Percentiles rank a stretch among this genome's conserved stretches.
Conservation (phyloP, 1,140 invertebrate genomes). For the Pinna nobilis region DNA sequence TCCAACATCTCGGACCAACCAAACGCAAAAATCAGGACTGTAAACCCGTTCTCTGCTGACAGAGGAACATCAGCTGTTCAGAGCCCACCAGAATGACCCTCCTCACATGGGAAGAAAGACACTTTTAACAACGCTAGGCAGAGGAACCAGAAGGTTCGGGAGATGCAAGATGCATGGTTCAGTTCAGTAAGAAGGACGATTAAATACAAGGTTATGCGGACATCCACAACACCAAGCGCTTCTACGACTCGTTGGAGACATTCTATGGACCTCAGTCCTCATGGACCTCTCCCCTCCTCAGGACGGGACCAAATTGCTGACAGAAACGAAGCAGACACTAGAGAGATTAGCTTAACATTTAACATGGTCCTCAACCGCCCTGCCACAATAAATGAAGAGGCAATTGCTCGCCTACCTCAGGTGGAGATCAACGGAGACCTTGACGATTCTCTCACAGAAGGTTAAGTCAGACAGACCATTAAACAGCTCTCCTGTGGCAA, state of each 20-base stretch:
- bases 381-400: slow-evolving; percentile 33
- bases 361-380: slow-evolving; percentile 16
- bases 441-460: background rate
- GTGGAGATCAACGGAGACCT: slow-evolving; percentile 1
- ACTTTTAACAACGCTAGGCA: background rate
- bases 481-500: slow-evolving; percentile 34
- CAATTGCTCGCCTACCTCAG: slow-evolving; percentile 34
- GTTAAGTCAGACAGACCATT: slow-evolving; percentile 21
- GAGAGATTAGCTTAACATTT: slow-evolving; percentile 24
- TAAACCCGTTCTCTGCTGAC: slow-evolving; percentile 17
- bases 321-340: background rate
- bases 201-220: slow-evolving; percentile 43
- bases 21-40: slow-evolving; percentile 29
- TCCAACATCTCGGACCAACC: slow-evolving; percentile 23
- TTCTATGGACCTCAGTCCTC: slow-evolving; percentile 40
- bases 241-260: slow-evolving; percentile 35
- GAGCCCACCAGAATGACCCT: too few species aligned
- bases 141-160: background rate
- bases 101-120: too few species aligned
- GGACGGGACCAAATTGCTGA: background rate
- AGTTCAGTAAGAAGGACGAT: slow-evolving; percentile 34
- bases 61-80: slow-evolving; percentile 12
- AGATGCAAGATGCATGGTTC: slow-evolving; percentile 11
- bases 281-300: slow-evolving; percentile 34
- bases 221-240: slow-evolving; percentile 26